Percentiles rank a stretch among this genome's conserved stretches.
Conservation (phyloP, 2,888 invertebrate species). For the Agriopis aurantiaria region DNA sequence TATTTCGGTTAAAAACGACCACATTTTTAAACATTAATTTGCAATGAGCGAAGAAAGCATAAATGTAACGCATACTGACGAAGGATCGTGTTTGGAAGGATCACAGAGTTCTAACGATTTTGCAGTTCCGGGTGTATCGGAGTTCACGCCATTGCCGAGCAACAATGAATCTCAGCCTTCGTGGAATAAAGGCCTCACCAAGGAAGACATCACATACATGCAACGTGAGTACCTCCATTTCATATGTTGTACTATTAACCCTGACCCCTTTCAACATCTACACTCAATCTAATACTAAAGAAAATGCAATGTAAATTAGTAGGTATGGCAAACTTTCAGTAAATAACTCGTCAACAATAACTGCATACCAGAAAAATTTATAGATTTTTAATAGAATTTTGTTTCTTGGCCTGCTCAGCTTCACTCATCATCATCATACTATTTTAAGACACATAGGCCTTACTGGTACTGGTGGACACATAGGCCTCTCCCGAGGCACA, state of each 20-base stretch:
- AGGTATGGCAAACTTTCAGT: too few species aligned
- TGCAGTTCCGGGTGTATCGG: conserved; percentile 95
- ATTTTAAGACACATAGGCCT: too few species aligned
- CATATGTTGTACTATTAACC: not conserved
- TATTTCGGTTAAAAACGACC: conserved; percentile 75
- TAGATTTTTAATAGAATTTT: too few species aligned
- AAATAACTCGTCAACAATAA: too few species aligned
- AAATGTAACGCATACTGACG: conserved; percentile 61
- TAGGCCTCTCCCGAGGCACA: too few species aligned
- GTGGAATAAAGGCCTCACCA: conserved; percentile 90
- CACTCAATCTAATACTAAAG: too few species aligned
- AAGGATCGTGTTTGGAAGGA: conserved; percentile 38
- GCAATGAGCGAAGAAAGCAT: conserved; percentile 68
- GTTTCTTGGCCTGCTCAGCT: too few species aligned
- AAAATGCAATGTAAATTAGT: not conserved
- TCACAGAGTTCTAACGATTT: conserved; percentile 72
- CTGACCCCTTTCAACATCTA: too few species aligned
- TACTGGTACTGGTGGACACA: too few species aligned
- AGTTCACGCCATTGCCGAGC: conserved; percentile 90
- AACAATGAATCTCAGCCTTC: conserved; percentile 87
- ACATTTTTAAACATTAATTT: conserved; percentile 69
- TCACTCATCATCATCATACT: too few species aligned
- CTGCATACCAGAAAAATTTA: too few species aligned
- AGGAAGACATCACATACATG: conserved; percentile 91
- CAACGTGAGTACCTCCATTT: conserved; percentile 88